phyloP scores from a whole-genome alignment of 2,888 invertebrate genomes.

The Drosophila affinis region DNA sequence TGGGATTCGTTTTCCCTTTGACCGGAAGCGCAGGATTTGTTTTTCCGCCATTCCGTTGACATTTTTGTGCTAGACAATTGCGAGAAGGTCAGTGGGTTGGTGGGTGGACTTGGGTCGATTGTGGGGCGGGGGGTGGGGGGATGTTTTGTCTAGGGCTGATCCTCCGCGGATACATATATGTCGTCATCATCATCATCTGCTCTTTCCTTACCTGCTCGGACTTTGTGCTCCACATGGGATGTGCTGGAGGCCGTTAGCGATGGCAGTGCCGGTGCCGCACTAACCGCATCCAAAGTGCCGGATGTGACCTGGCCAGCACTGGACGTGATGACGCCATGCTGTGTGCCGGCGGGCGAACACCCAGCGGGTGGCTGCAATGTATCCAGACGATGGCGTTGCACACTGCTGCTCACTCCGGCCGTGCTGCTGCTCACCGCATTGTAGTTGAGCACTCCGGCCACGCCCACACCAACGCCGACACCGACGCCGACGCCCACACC shows the following conservation, averaged over 20 bases:
- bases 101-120: constrained; percentile 2
- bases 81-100: constrained; percentile 74
- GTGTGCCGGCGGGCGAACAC: constrained; percentile 80
- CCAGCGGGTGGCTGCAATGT: constrained; percentile 80
- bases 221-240: constrained; percentile 76
- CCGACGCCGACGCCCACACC: constrained; percentile 61
- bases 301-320: constrained; percentile 67
- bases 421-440: constrained; percentile 81
- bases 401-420: constrained; percentile 78
- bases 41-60: constrained; percentile 78
- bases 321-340: constrained; percentile 81
- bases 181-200: neutral
- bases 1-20: constrained; percentile 44
- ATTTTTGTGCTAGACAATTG: constrained; percentile 67
- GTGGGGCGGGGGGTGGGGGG: neutral
- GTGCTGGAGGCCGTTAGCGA: constrained; percentile 61
- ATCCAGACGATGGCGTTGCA: constrained; percentile 83
- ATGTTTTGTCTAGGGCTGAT: neutral
- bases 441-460: constrained; percentile 63
- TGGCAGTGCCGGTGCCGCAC: constrained; percentile 56
- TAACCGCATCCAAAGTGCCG: constrained; percentile 57
- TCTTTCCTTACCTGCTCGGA: constrained; percentile 59
- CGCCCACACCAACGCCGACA: constrained; percentile 57
- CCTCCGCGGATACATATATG: constrained; percentile 21
- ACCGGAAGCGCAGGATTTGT: constrained; percentile 83